Evolutionary conservation across 1,140 invertebrate genomes (phyloP), one percentile per base, ranked within the genome.

Genomic region (Maconellicoccus hirsutus): DNA sequence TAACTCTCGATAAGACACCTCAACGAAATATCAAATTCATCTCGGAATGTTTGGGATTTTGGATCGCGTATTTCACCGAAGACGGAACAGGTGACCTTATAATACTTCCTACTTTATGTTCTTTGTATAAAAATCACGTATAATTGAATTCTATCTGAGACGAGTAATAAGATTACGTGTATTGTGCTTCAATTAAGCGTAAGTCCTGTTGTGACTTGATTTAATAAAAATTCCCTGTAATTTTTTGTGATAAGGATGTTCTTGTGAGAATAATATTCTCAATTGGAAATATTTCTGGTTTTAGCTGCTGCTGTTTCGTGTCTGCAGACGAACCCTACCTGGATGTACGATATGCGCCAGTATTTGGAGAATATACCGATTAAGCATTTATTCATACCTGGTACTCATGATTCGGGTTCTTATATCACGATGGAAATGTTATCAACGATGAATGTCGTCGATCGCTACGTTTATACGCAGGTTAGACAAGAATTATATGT

Each of bases 351-450:
- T 10, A 76, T 80, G 71, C 78, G 76, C 21, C 21, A 78, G 0
- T 74, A 74, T 2, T 74, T 86, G 1, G 80, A 79, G 0, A 73
- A 77, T 19, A 71, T 81, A 33, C 78, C 76, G 42, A 73, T 87
- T 33, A 76, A 79, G 10, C 79, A 85, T 69, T 73, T 87, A 1
- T 84, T 86, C 72, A 77, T 88, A 69, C 86, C 86, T 0, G 86
- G 86, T 12, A 84, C 84, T 1, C 86, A 88, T 73, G 84, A 88
- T 73, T 84, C 86, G 1, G 85, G 84, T 12, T 80, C 84, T 1
- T 79, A 82, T 73, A 76, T 80, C 38, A 76, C 79, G 27, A 74
- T 77, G 0, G 59, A 75, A 16, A n/a, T 66, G 14, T 23, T 29
- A 22, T 25, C 59, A 33, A 26, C 26, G 25, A 16, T 61, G 71